Base-by-base conservation (phyloP, 2,797 vertebrate species). In the Gymnothorax reevesii region DNA sequence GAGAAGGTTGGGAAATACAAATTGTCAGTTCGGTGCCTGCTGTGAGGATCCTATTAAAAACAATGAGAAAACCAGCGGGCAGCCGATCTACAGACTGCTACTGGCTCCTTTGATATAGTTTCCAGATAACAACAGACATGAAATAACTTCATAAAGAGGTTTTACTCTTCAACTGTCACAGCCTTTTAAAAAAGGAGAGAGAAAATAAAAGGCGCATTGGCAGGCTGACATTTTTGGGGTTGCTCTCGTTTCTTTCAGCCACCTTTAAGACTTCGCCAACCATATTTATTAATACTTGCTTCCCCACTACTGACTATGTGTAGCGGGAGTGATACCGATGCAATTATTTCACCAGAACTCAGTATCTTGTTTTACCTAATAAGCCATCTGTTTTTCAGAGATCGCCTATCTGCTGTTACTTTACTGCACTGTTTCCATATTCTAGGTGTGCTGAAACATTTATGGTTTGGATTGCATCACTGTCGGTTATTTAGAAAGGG, bases 31-130 rank as follows among this genome's bases (percentile, higher is more conserved):
- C 62, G 75, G 86, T 57, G 20, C 93, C 93, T 90, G 94, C 94
- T 94, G 94, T 85, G 94, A 91, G 86, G 87, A 92, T 87, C 89
- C 91, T 87, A 92, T 94, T 93, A 94, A 94, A 94, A 92, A 92
- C 91, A 93, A 92, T 87, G 90, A 91, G 88, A 89, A 90, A 89
- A 91, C 80, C 92, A 93, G 93, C 90, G 86, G 92, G 93, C 86
- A 86, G 92, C 91, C 92, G 84, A 89, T 92, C 91, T 90, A 89
- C 89, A 92, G 91, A 91, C 90, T 89, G 89, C 91, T 89, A 77
- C 86, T 22, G 52, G 27, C 84, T 86, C 71, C 88, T 95, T 93
- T 93, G 93, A 94, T 91, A 91, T 83, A 88, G 89, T 90, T 85
- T 88, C 87, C 91, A 90, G 90, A 93, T 91, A 92, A 90, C 83